phyloP scores from a whole-genome alignment of 2,113 vertebrate species.

The Psittacula cyanocephala region DNA sequence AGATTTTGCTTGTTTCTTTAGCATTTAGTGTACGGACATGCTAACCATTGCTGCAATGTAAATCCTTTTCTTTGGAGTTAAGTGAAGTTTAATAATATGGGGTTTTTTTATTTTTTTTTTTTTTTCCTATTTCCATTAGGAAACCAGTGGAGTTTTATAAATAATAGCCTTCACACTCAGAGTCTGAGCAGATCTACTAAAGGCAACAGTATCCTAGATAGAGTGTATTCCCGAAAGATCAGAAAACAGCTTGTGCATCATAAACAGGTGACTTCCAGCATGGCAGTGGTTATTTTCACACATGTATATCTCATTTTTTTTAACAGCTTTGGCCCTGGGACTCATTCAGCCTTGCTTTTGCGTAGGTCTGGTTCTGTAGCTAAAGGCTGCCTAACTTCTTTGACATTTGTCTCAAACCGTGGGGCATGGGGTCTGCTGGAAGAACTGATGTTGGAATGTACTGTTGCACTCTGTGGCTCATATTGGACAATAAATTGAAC shows the following conservation, averaged over 20 bases:
- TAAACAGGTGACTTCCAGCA: conserved; percentile 91
- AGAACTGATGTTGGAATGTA: neutral
- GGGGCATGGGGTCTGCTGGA: neutral
- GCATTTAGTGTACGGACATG: neutral
- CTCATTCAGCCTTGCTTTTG: conserved; percentile 51
- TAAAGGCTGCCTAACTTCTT: conserved; percentile 36
- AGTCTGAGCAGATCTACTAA: conserved; percentile 88
- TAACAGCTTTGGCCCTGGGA: conserved; percentile 16
- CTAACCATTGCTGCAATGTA: neutral
- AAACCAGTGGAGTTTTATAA: conserved; percentile 99
- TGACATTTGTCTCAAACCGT: neutral
- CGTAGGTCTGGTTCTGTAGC: conserved; percentile 36
- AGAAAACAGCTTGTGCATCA: conserved; percentile 98
- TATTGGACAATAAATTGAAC: neutral
- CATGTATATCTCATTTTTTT: neutral
- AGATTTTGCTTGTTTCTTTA: neutral
- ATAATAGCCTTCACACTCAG: conserved; percentile 96
- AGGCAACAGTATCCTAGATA: conserved; percentile 94
- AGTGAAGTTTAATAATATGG: neutral
- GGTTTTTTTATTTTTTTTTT: neutral
- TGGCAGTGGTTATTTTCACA: neutral
- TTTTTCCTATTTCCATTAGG: conserved; percentile 69
- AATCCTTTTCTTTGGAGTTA: neutral
- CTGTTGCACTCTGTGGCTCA: neutral
- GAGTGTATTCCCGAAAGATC: conserved; percentile 96